These are phyloP conservation scores for Capitella teleta DNA, from an alignment of 1,140 invertebrate genomes.

Conservation along the genomic window DNA sequence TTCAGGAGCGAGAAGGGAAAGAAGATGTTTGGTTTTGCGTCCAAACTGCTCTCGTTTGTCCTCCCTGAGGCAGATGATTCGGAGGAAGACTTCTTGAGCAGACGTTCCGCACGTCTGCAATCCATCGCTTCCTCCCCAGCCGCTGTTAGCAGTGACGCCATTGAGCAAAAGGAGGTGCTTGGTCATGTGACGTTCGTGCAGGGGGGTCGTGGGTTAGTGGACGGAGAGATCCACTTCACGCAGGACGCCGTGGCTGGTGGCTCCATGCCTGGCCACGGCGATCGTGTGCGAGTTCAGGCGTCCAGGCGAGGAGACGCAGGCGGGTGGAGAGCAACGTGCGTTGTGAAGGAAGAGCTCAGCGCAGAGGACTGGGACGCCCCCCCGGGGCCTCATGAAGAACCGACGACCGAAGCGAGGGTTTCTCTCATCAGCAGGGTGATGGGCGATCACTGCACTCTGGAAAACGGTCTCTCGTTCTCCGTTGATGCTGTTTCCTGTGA, in stretches of 20 bases:
- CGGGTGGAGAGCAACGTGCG: constrained; percentile 27
- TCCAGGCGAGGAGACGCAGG: constrained; percentile 19
- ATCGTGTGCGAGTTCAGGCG: constrained; percentile 24
- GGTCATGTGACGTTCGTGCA: constrained; percentile 29
- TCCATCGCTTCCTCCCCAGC: too few relatives aligned
- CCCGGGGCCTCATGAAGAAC: neutral
- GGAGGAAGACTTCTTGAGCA: too few relatives aligned
- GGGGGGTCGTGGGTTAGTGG: constrained; percentile 29
- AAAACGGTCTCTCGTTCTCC: constrained; percentile 14
- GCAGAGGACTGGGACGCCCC: neutral
- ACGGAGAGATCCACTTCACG: constrained; percentile 33
- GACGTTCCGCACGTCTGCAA: too few relatives aligned
- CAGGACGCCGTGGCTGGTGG: constrained; percentile 15
- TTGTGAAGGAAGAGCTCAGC: constrained; percentile 3
- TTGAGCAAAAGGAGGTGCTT: too few relatives aligned
- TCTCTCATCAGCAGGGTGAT: constrained; percentile 4
- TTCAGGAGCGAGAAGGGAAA: too few relatives aligned
- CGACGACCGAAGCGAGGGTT: neutral
- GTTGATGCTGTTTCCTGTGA: constrained; percentile 13
- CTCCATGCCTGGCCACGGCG: constrained; percentile 16
- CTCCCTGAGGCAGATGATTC: too few relatives aligned
- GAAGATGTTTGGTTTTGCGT: too few relatives aligned
- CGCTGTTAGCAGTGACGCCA: too few relatives aligned
- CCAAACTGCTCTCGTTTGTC: too few relatives aligned
- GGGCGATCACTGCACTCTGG: constrained; percentile 20